These are phyloP conservation scores for Melolontha melolontha DNA, from an alignment of 2,888 invertebrate genomes.

Conservation along the genomic window DNA sequence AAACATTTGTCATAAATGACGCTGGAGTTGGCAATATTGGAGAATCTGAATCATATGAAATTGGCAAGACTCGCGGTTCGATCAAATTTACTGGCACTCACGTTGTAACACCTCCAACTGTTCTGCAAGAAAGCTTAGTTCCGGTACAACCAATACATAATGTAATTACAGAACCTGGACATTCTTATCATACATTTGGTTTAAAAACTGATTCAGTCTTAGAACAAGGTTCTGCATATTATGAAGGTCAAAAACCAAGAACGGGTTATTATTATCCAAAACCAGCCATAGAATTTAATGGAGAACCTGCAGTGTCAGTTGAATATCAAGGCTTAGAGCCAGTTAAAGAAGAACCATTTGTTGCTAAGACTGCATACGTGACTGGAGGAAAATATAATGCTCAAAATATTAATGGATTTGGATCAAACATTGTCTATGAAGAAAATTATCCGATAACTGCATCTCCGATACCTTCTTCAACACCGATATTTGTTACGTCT, in stretches of 20 bases:
- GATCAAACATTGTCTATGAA: neutral
- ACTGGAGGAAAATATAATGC: slow-evolving; percentile 50
- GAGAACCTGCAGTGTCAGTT: slow-evolving; percentile 6
- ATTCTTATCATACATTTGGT: slow-evolving; percentile 2
- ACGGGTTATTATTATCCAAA: slow-evolving; percentile 43
- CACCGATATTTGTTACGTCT: slow-evolving; percentile 47
- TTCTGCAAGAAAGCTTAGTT: slow-evolving; percentile 5
- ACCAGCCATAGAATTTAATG: slow-evolving; percentile 41
- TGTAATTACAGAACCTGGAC: no score
- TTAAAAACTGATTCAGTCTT: neutral
- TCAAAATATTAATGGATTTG: no score
- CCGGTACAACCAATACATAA: no score
- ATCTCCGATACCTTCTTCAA: slow-evolving; percentile 44
- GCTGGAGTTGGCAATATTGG: neutral
- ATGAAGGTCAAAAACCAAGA: slow-evolving; percentile 5
- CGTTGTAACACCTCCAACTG: slow-evolving; percentile 4
- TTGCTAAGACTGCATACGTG: slow-evolving; percentile 59
- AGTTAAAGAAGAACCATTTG: slow-evolving; percentile 58
- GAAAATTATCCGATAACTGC: slow-evolving; percentile 8
- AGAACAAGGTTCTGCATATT: neutral
- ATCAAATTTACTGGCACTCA: slow-evolving; percentile 1
- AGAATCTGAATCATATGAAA: neutral
- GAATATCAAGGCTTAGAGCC: slow-evolving; percentile 52
- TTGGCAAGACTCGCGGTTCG: neutral
- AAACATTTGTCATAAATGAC: slow-evolving; percentile 9